Conservation (phyloP, 2,888 invertebrate species). For the Andrena fulva region DNA sequence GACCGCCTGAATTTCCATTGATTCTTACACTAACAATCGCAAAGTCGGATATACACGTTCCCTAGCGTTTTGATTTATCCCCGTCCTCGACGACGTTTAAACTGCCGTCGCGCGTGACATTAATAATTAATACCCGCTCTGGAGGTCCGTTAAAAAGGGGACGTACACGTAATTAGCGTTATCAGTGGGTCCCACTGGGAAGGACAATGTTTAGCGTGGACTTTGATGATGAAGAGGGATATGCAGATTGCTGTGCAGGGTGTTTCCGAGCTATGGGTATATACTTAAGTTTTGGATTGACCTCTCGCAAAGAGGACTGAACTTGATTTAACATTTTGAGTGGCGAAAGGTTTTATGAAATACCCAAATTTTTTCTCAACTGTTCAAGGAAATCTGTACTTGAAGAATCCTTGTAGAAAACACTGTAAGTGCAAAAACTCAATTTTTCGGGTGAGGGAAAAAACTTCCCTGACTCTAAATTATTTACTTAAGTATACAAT, state of each 20-base stretch:
- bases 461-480: no score
- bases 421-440: no score
- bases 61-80: slow-evolving; percentile 49
- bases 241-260: neutral
- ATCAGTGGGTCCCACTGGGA: neutral
- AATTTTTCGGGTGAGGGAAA: no score
- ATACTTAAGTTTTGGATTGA: neutral
- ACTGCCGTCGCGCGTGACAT: slow-evolving; percentile 38
- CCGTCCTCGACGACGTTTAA: slow-evolving; percentile 17
- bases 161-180: slow-evolving; percentile 1
- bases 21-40: slow-evolving; percentile 38
- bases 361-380: no score
- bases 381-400: no score
- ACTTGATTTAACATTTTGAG: no score
- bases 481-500: no score
- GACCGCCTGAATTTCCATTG: slow-evolving; percentile 57
- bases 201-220: slow-evolving; percentile 3
- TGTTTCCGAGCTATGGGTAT: no score
- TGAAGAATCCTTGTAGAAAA: no score
- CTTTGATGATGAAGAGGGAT: neutral
- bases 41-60: slow-evolving; percentile 25
- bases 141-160: neutral
- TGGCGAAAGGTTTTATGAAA: no score
- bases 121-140: slow-evolving; percentile 47
- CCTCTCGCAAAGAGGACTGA: no score